A percentile compares a stretch with the other conserved stretches of the same genome.
Conservation (phyloP, 1,140 invertebrate species). For the Drosophila setifemur region DNA sequence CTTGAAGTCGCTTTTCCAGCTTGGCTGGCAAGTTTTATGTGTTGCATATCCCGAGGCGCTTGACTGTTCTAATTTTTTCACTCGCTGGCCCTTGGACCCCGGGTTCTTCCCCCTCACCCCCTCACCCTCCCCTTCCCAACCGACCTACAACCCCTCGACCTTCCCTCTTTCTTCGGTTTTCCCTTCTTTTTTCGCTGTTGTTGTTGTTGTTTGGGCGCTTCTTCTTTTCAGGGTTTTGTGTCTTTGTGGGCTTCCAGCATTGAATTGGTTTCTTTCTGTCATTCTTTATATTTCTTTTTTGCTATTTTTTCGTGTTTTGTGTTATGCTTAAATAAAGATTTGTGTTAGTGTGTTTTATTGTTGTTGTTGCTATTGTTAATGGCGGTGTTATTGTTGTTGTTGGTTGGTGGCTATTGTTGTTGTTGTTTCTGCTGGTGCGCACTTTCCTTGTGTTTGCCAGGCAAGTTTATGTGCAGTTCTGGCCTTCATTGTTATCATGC, state of each 20-base stretch:
- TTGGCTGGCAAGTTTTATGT: conserved; percentile 60
- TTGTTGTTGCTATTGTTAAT: conserved; percentile 15
- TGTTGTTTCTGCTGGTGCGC: conserved; percentile 38
- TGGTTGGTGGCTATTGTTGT: conserved; percentile 48
- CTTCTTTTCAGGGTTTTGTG: conserved; percentile 30
- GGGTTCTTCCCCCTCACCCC: neutral
- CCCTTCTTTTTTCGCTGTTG: neutral
- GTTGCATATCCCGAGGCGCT: conserved; percentile 74
- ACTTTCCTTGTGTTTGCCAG: conserved; percentile 62
- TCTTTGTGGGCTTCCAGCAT: conserved; percentile 43
- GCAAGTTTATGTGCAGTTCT: conserved; percentile 71
- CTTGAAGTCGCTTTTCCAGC: conserved; percentile 30
- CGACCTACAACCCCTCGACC: too few relatives aligned
- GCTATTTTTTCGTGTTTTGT: conserved; percentile 46
- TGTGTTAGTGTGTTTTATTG: conserved; percentile 72
- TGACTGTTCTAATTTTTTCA: conserved; percentile 70
- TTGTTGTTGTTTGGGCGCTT: neutral
- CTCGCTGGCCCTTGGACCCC: conserved; percentile 3
- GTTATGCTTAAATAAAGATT: conserved; percentile 78
- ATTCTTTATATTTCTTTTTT: conserved; percentile 19
- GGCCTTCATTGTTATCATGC: conserved; percentile 74
- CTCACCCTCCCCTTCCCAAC: too few relatives aligned
- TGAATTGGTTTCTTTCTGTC: conserved; percentile 43
- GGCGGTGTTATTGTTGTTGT: conserved; percentile 24
- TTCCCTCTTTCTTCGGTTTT: too few relatives aligned